These are phyloP conservation scores for Nebria salina DNA, from an alignment of 2,888 invertebrate species.

Conservation along the genomic window DNA sequence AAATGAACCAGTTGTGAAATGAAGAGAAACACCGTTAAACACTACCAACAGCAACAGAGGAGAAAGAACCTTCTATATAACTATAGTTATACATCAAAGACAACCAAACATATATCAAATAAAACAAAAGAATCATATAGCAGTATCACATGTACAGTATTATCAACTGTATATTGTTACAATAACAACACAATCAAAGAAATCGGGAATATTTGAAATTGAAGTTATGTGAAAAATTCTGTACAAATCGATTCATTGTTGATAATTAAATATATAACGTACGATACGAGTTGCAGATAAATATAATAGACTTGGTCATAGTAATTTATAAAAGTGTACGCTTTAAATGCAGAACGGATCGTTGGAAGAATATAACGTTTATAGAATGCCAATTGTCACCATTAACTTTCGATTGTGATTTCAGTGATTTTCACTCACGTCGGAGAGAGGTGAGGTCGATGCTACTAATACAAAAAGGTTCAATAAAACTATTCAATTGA, in stretches of 20 bases:
- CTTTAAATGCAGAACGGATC: too few relatives aligned
- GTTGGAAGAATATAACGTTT: neutral
- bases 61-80: neutral
- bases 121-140: neutral
- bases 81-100: neutral
- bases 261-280: too few relatives aligned
- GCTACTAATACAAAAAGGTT: constrained; percentile 19
- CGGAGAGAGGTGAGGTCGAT: constrained; percentile 24
- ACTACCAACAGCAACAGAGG: constrained; percentile 5
- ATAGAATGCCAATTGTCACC: constrained; percentile 34
- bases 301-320: too few relatives aligned
- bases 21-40: constrained; percentile 42
- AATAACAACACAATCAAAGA: neutral
- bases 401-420: constrained; percentile 36
- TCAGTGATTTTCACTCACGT: constrained; percentile 32
- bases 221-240: too few relatives aligned
- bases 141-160: neutral
- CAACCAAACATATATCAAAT: constrained; percentile 2
- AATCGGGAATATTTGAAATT: neutral
- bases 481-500: constrained; percentile 25
- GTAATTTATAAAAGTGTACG: too few relatives aligned
- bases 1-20: constrained; percentile 46
- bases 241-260: too few relatives aligned
- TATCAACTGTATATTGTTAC: neutral
- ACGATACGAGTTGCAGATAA: too few relatives aligned